Base-by-base conservation (phyloP, 2,113 vertebrate genomes). In the Trochalopteron elliotii region DNA sequence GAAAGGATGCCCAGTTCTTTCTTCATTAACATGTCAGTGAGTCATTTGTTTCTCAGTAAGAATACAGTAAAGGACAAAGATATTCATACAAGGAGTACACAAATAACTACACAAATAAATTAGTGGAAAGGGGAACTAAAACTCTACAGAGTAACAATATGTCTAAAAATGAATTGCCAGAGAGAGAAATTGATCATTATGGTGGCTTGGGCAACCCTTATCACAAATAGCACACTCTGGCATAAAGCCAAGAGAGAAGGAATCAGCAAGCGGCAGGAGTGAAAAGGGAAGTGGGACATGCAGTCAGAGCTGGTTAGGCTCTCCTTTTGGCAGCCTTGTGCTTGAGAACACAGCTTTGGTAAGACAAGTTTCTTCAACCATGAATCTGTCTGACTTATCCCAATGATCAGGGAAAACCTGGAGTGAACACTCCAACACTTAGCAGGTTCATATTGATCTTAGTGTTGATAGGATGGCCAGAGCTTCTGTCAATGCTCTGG, bases 91-190 rank as follows among this genome's bases (percentile, higher is more conserved):
- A 45, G 25, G 44, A 8, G 55, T 33, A 45, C 92, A 85, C 53
- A 84, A 91, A 77, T 69, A 89, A 49, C 44, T 89, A 64, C 44
- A 64, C 65, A 83, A 91, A 68, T 47, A 82, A 90, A 45, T 71
- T 69, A 72, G 40, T 23, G 35, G 67, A 94, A 97, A 96, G 63
- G 28, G 82, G 92, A 97, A 94, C 70, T 37, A 76, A 96, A 95
- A 95, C 85, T 80, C 35, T 72, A 24, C 22, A 71, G 70, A 65
- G 39, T 17, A 90, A 28, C 53, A 79, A 24, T 44, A 56, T 16
- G 45, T 72, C 53, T 90, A 39, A 83, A 93, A 91, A 53, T 49
- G 11, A 85, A 49, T 61, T 76, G 28, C 17, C 90, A 69, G 57
- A 56, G 25, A 90, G 9, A 87, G 10, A 77, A 70, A 63, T 31